Evolutionary conservation across 2,797 vertebrate species (phyloP), one percentile per base, ranked within the genome.

Genomic region (Onychomys torridus): DNA sequence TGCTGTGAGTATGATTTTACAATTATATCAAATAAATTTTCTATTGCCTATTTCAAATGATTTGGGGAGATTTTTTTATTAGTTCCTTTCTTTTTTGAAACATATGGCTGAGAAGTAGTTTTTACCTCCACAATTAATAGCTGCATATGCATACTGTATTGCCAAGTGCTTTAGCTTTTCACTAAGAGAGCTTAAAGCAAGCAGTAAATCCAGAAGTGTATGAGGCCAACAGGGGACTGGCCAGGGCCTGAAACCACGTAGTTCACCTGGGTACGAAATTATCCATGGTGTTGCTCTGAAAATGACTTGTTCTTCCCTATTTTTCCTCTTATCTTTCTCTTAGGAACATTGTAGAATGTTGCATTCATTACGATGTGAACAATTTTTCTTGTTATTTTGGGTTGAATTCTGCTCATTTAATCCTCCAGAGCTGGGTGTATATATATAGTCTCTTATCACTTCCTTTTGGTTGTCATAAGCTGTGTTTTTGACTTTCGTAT

Each of bases 1-100:
- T 99, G 73, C 96, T 98, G 99, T 99, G 97, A 99, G 99, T 99
- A 98, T 96, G 69, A 94, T 91, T 77, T 90, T 94, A 92, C 76
- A 97, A 96, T 12, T 83, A 14, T 63, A 92, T 90, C 93, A 57
- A 91, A 25, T 97, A 37, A 83, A 89, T 94, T 95, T 32, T 89
- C 49, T 96, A 93, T 98, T 98, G 95, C 94, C 98, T 96, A 63
- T 94, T 81, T 37, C 37, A 83, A 92, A 73, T 85, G 61, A 57
- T 57, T 69, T 82, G 75, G 61, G 17, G 63, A 59, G 46, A 65
- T 88, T 94, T 92, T 49, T 69, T 71, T 79, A 37, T 71, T 76
- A 32, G 23, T 90, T 91, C 69, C 40, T 88, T 29, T 88, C 83
- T 92, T 91, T 94, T 23, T 93, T 34, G 90, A 91, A 17, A 73